Conservation (phyloP, 1,140 invertebrate genomes). For the Ostrea edulis region DNA sequence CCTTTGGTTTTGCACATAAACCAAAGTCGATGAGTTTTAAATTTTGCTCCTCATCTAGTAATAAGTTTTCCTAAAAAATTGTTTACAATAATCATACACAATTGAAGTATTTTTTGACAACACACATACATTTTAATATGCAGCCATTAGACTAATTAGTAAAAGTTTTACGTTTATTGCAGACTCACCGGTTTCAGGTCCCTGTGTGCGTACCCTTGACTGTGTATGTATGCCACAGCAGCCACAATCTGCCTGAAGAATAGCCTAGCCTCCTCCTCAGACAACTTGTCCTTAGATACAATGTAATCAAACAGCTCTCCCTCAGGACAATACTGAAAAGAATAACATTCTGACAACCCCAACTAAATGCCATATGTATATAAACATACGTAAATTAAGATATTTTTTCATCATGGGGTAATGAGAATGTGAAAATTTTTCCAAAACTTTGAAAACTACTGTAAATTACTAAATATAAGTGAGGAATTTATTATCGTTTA, state of each 20-base stretch:
- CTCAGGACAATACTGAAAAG: conserved; percentile 86
- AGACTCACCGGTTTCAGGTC: conserved; percentile 89
- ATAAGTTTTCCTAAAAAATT: conserved; percentile 87
- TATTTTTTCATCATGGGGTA: too few relatives aligned
- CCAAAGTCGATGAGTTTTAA: conserved; percentile 95
- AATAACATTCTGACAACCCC: not conserved
- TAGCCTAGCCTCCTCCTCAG: conserved; percentile 86
- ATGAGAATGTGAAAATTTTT: too few relatives aligned
- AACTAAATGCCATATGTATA: too few relatives aligned
- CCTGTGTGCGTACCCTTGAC: conserved; percentile 88
- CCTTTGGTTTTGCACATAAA: conserved; percentile 89
- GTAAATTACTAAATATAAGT: too few relatives aligned
- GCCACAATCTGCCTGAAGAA: conserved; percentile 90
- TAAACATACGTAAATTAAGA: too few relatives aligned
- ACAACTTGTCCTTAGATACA: conserved; percentile 86
- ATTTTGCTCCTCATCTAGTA: conserved; percentile 88
- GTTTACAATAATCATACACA: too few relatives aligned
- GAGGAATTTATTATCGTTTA: too few relatives aligned
- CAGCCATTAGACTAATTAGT: too few relatives aligned
- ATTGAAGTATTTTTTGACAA: too few relatives aligned
- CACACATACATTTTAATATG: too few relatives aligned
- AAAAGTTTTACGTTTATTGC: not conserved
- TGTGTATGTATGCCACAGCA: conserved; percentile 89
- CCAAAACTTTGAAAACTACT: too few relatives aligned
- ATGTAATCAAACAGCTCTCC: conserved; percentile 94